Conservation (phyloP, 2,797 vertebrate genomes). For the Danio tinwini region DNA sequence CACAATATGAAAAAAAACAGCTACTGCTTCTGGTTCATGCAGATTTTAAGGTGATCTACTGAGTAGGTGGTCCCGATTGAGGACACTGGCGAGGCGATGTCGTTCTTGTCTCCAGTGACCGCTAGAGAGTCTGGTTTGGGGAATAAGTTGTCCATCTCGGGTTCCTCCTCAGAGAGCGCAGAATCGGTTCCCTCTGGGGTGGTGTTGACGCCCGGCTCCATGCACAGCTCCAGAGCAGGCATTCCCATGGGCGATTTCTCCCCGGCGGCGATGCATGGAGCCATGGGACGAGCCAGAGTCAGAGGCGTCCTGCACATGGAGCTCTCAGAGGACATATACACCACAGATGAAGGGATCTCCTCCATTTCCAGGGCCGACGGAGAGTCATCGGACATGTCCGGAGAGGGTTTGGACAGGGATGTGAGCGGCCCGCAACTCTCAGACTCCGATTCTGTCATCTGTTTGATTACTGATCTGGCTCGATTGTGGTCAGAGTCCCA, state of each 20-base stretch:
- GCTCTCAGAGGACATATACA: constrained; percentile 72
- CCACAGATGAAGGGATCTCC: constrained; percentile 79
- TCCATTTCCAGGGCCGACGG: constrained; percentile 85
- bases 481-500: constrained; percentile 66
- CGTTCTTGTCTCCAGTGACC: constrained; percentile 71
- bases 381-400: constrained; percentile 82
- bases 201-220: constrained; percentile 79
- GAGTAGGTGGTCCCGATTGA: constrained; percentile 90
- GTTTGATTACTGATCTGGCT: constrained; percentile 73
- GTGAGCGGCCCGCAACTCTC: constrained; percentile 71
- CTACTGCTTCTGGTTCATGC: too few relatives aligned
- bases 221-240: constrained; percentile 77
- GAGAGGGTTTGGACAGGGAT: constrained; percentile 73
- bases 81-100: constrained; percentile 78
- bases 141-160: constrained; percentile 91
- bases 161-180: constrained; percentile 89
- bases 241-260: constrained; percentile 66
- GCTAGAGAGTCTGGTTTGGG: constrained; percentile 80
- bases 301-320: constrained; percentile 68
- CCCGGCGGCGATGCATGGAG: constrained; percentile 63
- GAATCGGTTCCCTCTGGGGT: constrained; percentile 86
- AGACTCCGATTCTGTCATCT: constrained; percentile 75
- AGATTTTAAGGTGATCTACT: constrained; percentile 75
- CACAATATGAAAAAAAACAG: too few relatives aligned
- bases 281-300: constrained; percentile 68